These are phyloP conservation scores for Dysidea cf. avara DNA, from an alignment of 37 sponge, comb jelly and placozoan species.

Conservation along the genomic window DNA sequence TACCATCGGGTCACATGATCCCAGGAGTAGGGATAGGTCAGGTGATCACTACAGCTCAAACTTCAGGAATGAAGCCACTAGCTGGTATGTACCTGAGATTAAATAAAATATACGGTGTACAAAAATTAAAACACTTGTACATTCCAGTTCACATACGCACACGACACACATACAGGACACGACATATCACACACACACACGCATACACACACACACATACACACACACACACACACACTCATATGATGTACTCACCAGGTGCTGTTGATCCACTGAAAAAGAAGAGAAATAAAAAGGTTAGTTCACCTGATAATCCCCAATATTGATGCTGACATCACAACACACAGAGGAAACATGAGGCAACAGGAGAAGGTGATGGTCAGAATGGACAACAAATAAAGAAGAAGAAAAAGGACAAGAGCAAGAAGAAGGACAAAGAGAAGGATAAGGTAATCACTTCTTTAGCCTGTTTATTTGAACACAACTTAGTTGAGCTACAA, in stretches of 20 bases:
- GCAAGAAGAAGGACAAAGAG: constrained; percentile 39
- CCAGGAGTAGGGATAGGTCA: no score
- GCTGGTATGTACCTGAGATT: no score
- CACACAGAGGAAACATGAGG: constrained; percentile 10
- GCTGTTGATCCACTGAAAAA: neutral
- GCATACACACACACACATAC: constrained; percentile 4
- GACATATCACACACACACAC: no score
- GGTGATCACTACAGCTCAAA: no score
- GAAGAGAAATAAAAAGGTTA: constrained; percentile 7
- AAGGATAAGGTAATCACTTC: constrained; percentile 29
- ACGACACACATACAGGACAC: no score
- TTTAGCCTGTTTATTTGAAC: neutral
- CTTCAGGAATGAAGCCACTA: no score
- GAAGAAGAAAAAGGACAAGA: constrained; percentile 19
- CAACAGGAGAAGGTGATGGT: constrained; percentile 2
- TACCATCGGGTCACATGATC: no score
- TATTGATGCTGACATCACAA: neutral
- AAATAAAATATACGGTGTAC: no score
- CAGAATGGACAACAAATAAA: constrained; percentile 10
- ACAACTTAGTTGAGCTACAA: neutral
- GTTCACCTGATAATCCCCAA: no score
- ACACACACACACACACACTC: neutral
- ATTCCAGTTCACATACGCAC: no score
- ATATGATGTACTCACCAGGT: neutral
- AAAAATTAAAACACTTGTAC: no score